Base-by-base conservation (phyloP, 2,888 invertebrate species). In the Folsomia candida region DNA sequence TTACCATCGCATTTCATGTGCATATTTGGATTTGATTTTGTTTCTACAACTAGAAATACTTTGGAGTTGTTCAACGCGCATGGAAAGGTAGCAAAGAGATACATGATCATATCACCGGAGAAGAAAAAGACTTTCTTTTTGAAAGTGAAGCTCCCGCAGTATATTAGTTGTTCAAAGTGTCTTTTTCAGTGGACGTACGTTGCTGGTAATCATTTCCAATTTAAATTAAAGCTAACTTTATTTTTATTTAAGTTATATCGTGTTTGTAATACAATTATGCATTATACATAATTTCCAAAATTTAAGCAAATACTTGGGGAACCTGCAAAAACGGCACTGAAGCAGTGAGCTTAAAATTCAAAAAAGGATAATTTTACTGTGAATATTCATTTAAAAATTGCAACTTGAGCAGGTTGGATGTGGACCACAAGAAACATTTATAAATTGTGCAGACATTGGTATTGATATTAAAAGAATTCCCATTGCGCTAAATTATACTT, bases 121-220 rank as follows among this genome's bases (percentile, higher is more conserved):
- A 74, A 72, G 51, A 84, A 85, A 71, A 86, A 83, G 20, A 83
- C 84, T 54, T 88, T 88, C 79, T 86, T 88, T 69, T 92, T 93
- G 82, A 86, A 88, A 76, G 92, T 94, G 0, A 87, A 89, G 1
- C 85, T 95, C 67, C 95, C 95, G 0, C 86, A 91, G 0, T 92
- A 90, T 80, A 83, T 94, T 1, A 93, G 92, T 0, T 95, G 94
- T 81, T 89, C 91, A 0, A 93, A 93, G 80, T 95, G 95, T 81
- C 92, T 95, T 1, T 82, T 95, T n/a, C 94, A 94, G 82, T 95
- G 95, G 95, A 93, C 90, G 69, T 95, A 94, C 83, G 91, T 90
- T 79, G 93, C 94, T 71, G 91, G 92, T 87, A 81, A 76, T 27
- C 22, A 9, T 51, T 6, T 22, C 6, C 4, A 54, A 3, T 18